A percentile compares a stretch with the other conserved stretches of the same genome.
phyloP scores from a whole-genome alignment of 2,888 invertebrate species.

The Agriotes lineatus region DNA sequence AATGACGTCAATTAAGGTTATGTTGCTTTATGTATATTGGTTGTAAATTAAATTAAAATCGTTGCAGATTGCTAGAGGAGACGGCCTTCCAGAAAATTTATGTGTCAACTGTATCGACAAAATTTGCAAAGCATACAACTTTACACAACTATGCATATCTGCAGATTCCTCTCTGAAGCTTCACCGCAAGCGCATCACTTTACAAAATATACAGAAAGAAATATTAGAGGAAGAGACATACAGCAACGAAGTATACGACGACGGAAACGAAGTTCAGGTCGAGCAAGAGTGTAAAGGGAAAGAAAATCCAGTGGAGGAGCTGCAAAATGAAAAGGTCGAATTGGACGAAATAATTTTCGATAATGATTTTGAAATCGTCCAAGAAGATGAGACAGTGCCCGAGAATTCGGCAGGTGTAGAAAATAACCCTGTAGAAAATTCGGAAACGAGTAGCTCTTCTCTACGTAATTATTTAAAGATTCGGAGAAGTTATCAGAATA shows the following conservation, averaged over 20 bases:
- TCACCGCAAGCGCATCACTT: background rate
- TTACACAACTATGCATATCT: conserved; percentile 43
- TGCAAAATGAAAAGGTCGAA: conserved; percentile 1
- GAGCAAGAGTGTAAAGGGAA: background rate
- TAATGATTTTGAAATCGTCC: conserved; percentile 4
- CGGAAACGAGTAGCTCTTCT: background rate
- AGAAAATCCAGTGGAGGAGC: background rate
- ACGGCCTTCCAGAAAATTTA: conserved; percentile 50
- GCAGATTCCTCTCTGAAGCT: conserved; percentile 37
- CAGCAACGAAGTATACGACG: conserved; percentile 1
- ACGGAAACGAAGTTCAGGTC: background rate
- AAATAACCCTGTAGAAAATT: background rate
- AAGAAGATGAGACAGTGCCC: conserved; percentile 1
- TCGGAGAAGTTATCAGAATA: background rate
- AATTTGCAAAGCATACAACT: conserved; percentile 45
- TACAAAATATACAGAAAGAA: conserved; percentile 10
- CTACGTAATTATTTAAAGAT: background rate
- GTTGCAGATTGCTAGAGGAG: conserved; percentile 49
- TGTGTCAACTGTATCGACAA: conserved; percentile 49
- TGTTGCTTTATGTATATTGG: background rate
- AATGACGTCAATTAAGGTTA: conserved; percentile 50
- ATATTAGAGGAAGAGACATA: background rate
- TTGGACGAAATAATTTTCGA: background rate
- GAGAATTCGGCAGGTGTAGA: background rate
- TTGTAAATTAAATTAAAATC: conserved; percentile 13